phyloP scores from a whole-genome alignment of 2,113 vertebrate genomes.

The Caranx melampygus region DNA sequence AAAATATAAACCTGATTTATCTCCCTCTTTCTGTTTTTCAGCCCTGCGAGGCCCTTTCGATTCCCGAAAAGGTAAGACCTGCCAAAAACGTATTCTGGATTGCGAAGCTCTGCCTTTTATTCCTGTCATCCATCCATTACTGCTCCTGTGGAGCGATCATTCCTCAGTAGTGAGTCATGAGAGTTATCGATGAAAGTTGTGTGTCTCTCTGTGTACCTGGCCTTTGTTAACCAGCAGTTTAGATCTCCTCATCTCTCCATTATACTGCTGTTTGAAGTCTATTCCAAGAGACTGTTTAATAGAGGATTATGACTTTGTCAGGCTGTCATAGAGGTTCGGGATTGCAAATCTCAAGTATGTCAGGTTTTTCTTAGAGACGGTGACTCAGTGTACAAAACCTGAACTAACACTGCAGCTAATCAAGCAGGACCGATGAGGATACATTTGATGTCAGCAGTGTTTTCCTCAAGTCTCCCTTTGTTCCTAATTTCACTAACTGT shows the following conservation, averaged over 20 bases:
- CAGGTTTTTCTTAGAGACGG: not conserved
- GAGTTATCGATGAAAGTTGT: conserved; percentile 46
- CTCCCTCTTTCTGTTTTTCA: conserved; percentile 79
- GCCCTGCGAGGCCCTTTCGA: conserved; percentile 90
- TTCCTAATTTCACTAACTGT: not conserved
- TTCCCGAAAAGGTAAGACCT: conserved; percentile 95
- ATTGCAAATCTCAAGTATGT: not conserved
- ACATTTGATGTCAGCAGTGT: not conserved
- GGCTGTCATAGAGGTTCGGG: conserved; percentile 10
- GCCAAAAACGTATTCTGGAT: conserved; percentile 53
- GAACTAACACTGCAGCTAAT: not conserved
- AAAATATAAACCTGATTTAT: conserved; percentile 72
- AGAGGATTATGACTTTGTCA: not conserved
- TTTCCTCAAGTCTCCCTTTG: not conserved
- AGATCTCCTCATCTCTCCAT: conserved; percentile 21
- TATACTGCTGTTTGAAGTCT: not conserved
- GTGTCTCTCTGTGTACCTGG: conserved; percentile 50
- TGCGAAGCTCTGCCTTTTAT: conserved; percentile 34
- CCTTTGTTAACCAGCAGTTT: conserved; percentile 26
- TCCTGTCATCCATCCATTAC: conserved; percentile 66
- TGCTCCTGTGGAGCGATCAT: conserved; percentile 60
- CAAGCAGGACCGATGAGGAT: not conserved
- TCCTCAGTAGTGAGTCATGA: conserved; percentile 76
- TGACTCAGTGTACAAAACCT: not conserved
- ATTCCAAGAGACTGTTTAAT: conserved; percentile 23